A percentile compares a stretch with the other conserved stretches of the same genome.
These are phyloP conservation scores for Hyla sarda DNA, from an alignment of 2,113 vertebrate species.

Conservation along the genomic window DNA sequence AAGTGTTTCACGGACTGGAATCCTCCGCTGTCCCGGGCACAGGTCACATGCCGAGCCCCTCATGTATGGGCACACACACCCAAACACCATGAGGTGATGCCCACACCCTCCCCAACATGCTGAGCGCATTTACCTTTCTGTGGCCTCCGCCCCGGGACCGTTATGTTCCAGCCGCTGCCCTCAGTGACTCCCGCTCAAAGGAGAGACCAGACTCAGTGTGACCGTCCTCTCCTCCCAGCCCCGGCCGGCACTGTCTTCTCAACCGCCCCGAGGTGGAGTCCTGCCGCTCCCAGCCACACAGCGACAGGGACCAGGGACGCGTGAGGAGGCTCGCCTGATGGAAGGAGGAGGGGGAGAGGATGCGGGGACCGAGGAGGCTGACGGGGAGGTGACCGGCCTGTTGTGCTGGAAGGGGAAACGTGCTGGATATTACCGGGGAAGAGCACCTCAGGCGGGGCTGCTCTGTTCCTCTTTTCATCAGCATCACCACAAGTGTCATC, in stretches of 20 bases:
- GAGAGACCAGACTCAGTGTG: background rate
- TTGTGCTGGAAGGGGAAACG: no score
- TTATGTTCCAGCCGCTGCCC: slow-evolving; percentile 12
- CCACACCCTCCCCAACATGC: background rate
- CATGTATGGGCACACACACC: no score
- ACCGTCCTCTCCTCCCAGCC: slow-evolving; percentile 21
- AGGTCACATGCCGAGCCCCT: no score
- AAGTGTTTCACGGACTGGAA: no score
- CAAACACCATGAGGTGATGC: background rate
- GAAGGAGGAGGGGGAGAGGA: background rate
- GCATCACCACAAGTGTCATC: no score
- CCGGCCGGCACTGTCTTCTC: background rate
- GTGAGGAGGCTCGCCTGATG: slow-evolving; percentile 56
- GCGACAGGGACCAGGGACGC: slow-evolving; percentile 48
- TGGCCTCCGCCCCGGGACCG: slow-evolving; percentile 16
- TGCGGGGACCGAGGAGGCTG: no score
- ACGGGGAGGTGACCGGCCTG: no score
- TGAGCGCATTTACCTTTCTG: slow-evolving; percentile 2
- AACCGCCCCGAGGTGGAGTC: slow-evolving; percentile 1
- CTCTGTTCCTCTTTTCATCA: no score
- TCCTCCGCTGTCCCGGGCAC: no score
- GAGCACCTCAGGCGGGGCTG: no score
- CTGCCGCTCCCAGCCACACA: slow-evolving; percentile 46
- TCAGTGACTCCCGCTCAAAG: background rate
- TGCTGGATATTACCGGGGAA: no score